These are phyloP conservation scores for Axinella damicornis DNA, from an alignment of 37 sponge, comb jelly and placozoan species.

Conservation along the genomic window DNA sequence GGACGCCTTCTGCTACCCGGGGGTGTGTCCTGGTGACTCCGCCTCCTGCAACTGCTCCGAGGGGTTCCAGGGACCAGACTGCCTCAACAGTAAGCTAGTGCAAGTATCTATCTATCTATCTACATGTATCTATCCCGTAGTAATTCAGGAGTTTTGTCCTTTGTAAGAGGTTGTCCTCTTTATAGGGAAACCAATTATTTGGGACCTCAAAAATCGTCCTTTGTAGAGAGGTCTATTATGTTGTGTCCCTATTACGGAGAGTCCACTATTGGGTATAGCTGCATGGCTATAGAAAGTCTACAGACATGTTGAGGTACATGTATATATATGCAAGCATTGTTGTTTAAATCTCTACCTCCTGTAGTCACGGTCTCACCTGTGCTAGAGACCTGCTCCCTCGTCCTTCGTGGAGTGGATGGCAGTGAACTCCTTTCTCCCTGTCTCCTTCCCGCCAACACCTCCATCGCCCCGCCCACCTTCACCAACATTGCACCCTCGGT, in stretches of 20 bases:
- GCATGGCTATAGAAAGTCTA: too few relatives aligned
- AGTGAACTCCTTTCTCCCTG: not conserved
- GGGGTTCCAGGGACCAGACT: slow-evolving; percentile 69
- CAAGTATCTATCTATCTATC: too few relatives aligned
- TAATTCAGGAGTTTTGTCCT: not conserved
- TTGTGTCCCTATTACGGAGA: too few relatives aligned
- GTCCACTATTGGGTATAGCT: not conserved
- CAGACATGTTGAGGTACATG: too few relatives aligned
- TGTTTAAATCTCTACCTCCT: not conserved
- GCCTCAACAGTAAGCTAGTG: slow-evolving; percentile 65
- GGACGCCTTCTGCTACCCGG: slow-evolving; percentile 73
- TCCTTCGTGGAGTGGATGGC: not conserved
- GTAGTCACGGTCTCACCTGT: slow-evolving; percentile 24
- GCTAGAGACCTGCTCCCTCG: slow-evolving; percentile 29
- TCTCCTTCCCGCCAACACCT: too few relatives aligned
- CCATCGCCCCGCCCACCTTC: slow-evolving; percentile 27
- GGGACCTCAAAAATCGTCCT: too few relatives aligned
- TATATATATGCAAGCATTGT: too few relatives aligned
- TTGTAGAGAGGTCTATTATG: too few relatives aligned
- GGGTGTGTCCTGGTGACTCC: slow-evolving; percentile 52
- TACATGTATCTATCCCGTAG: too few relatives aligned
- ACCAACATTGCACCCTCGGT: slow-evolving; percentile 58
- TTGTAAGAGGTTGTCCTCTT: too few relatives aligned
- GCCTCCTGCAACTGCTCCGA: slow-evolving; percentile 66
- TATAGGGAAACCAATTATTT: too few relatives aligned